phyloP scores from a whole-genome alignment of 2,888 invertebrate genomes.

The Lithophane ornitopus region DNA sequence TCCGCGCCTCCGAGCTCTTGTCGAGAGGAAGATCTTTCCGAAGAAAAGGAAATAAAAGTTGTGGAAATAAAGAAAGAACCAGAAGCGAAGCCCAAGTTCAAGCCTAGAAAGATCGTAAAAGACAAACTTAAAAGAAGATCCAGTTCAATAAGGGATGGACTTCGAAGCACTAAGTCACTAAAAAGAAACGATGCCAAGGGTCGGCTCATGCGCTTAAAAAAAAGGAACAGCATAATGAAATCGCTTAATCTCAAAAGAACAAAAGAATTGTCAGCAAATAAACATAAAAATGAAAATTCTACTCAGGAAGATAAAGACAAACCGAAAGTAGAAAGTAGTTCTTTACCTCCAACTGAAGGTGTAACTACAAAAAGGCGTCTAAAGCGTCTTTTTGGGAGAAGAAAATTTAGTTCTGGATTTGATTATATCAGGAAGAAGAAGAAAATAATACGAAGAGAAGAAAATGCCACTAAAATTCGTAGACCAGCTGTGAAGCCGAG shows the following conservation, averaged over 20 bases:
- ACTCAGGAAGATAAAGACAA: constrained; percentile 85
- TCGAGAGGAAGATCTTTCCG: constrained; percentile 83
- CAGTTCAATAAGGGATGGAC: constrained; percentile 87
- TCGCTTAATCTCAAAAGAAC: constrained; percentile 83
- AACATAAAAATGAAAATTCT: constrained; percentile 81
- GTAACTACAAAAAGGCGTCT: constrained; percentile 88
- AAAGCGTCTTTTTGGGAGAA: constrained; percentile 92
- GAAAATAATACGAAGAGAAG: constrained; percentile 92
- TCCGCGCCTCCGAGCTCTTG: constrained; percentile 94
- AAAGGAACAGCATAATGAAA: constrained; percentile 87
- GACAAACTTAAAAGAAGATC: constrained; percentile 84
- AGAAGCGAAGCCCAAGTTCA: constrained; percentile 81
- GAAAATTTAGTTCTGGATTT: constrained; percentile 96
- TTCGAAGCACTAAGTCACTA: constrained; percentile 86
- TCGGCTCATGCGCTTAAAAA: constrained; percentile 85
- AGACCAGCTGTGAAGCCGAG: constrained; percentile 89
- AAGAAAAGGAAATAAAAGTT: constrained; percentile 75
- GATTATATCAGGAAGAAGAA: constrained; percentile 98
- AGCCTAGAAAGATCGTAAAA: constrained; percentile 85
- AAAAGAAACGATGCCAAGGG: constrained; percentile 88
- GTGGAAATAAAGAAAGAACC: constrained; percentile 81
- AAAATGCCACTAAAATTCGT: constrained; percentile 84
- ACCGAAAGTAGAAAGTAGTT: constrained; percentile 81
- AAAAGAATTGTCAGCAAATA: constrained; percentile 81
- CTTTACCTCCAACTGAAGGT: constrained; percentile 77